These are phyloP conservation scores for Montipora cactus DNA, from an alignment of 64 coral and sea anemone genomes.

Conservation along the genomic window DNA sequence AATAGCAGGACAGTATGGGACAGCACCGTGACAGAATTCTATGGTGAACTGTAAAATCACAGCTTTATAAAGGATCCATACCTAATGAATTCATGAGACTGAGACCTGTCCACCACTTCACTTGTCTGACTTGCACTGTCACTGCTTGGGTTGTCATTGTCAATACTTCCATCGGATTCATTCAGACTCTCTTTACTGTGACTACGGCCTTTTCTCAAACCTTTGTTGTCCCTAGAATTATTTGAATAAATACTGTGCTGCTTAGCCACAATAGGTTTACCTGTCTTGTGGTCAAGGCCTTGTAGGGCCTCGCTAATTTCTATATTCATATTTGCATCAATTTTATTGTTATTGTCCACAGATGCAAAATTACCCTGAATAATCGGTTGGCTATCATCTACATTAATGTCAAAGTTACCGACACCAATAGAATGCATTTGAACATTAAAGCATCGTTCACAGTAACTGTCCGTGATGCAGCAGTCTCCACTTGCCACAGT, in stretches of 20 bases:
- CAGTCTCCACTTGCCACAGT: conserved; percentile 93
- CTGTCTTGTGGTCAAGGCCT: conserved; percentile 20
- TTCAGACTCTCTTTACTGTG: conserved; percentile 41
- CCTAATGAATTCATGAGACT: conserved; percentile 59
- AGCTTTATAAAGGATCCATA: conserved; percentile 70
- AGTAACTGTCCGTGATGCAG: conserved; percentile 86
- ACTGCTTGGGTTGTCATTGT: conserved; percentile 93
- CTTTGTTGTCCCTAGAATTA: neutral
- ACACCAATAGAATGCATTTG: conserved; percentile 83
- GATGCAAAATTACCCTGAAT: conserved; percentile 32
- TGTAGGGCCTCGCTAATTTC: neutral
- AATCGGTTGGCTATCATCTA: neutral
- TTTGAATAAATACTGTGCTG: conserved; percentile 26
- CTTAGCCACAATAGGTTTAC: conserved; percentile 18
- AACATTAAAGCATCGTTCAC: conserved; percentile 89
- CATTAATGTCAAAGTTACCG: conserved; percentile 82
- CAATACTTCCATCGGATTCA: conserved; percentile 88
- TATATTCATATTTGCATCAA: conserved; percentile 46
- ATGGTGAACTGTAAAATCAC: neutral
- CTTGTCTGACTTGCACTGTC: conserved; percentile 88
- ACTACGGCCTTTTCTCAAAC: conserved; percentile 8
- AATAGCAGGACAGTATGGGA: no score
- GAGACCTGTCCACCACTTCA: conserved; percentile 59
- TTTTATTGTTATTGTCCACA: conserved; percentile 10
- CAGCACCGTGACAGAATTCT: neutral